Conservation (phyloP, 1,140 invertebrate species). For the Pachypsylla venusta region DNA sequence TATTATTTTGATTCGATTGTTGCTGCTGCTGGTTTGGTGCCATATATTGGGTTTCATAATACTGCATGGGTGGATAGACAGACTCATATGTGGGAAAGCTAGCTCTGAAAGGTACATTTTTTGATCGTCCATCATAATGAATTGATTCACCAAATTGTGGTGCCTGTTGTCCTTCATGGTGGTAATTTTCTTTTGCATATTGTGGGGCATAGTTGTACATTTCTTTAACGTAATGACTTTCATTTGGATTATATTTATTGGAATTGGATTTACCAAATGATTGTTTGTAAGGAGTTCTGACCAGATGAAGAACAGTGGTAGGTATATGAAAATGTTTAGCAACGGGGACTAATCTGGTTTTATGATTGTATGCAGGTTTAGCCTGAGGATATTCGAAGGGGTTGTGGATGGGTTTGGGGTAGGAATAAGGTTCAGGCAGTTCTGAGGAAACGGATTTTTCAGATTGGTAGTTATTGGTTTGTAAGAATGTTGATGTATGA, state of each 20-base stretch:
- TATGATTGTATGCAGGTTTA: slow-evolving; percentile 1
- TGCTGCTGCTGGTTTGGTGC: not conserved
- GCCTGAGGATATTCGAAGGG: not conserved
- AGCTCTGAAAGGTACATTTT: slow-evolving; percentile 18
- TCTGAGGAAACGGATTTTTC: not conserved
- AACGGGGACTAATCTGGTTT: not conserved
- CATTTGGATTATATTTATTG: slow-evolving; percentile 4
- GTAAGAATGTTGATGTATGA: not conserved
- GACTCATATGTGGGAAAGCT: slow-evolving; percentile 21
- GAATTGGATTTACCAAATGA: not conserved
- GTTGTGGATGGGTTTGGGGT: slow-evolving; percentile 1
- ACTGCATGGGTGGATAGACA: slow-evolving; percentile 20
- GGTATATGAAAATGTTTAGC: not conserved
- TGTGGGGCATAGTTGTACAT: slow-evolving; percentile 5
- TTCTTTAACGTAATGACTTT: slow-evolving; percentile 4
- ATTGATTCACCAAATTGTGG: not conserved
- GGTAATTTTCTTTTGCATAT: not conserved
- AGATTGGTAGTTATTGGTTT: slow-evolving; percentile 1
- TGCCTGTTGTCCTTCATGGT: not conserved
- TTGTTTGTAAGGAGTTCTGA: not conserved
- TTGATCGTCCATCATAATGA: slow-evolving; percentile 8
- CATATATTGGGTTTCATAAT: slow-evolving; percentile 17
- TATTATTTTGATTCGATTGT: not conserved
- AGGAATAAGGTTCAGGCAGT: not conserved
- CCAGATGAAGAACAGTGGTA: not conserved